These are phyloP conservation scores for Epinephelus lanceolatus DNA, from an alignment of 2,113 vertebrate genomes.

Conservation along the genomic window DNA sequence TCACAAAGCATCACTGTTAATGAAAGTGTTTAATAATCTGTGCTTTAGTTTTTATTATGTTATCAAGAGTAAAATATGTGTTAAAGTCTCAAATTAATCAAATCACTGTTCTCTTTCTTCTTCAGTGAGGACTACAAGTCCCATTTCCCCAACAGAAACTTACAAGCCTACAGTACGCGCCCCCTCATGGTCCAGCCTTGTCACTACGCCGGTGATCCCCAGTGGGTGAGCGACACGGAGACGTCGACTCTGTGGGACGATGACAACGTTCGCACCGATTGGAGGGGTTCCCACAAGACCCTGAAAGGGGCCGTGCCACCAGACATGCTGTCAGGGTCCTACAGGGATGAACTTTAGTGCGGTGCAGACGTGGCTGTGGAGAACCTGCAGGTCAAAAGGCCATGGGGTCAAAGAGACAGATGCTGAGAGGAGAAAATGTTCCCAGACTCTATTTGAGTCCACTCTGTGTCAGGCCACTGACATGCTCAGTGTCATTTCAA, in stretches of 20 bases:
- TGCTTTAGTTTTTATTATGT: not conserved
- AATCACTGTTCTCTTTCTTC: conserved; percentile 26
- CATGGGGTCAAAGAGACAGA: conserved; percentile 29
- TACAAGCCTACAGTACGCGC: conserved; percentile 89
- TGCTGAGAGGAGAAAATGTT: conserved; percentile 14
- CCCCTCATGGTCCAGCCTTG: conserved; percentile 93
- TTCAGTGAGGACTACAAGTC: conserved; percentile 91
- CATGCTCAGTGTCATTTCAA: conserved; percentile 20
- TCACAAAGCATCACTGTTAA: not conserved
- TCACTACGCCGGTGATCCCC: conserved; percentile 91
- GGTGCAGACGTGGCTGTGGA: not conserved
- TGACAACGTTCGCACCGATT: conserved; percentile 88
- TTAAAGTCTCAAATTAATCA: not conserved
- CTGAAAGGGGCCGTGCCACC: conserved; percentile 83
- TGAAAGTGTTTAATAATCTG: not conserved
- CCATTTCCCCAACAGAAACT: conserved; percentile 89
- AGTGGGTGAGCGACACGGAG: conserved; percentile 97
- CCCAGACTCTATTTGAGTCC: conserved; percentile 30
- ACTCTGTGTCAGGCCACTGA: not conserved
- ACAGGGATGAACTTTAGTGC: conserved; percentile 90
- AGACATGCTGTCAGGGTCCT: conserved; percentile 78
- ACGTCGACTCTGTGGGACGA: conserved; percentile 97
- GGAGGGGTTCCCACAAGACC: conserved; percentile 93
- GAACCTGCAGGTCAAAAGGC: conserved; percentile 25
- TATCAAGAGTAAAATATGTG: not conserved